Base-by-base conservation (phyloP, 2,113 vertebrate species). In the Megatriorchis doriae region DNA sequence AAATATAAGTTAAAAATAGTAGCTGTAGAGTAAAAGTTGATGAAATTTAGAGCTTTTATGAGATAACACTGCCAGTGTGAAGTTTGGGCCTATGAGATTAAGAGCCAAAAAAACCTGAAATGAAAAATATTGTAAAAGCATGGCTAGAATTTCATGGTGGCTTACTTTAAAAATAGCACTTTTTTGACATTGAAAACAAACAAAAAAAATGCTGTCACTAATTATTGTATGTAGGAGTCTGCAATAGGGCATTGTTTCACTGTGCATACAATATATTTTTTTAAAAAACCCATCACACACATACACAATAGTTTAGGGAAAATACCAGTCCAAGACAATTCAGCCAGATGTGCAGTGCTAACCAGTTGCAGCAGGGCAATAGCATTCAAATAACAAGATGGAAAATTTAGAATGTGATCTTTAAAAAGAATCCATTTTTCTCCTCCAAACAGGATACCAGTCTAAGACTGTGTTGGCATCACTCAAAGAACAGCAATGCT, bases 341-440 rank as follows among this genome's bases (percentile, higher is more conserved):
- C 93, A 96, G 89, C 95, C 96, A 98, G 97, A 98, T 98, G 97
- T 95, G 88, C 95, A 90, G 81, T 86, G 83, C 94, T 98, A 98
- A 97, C 95, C 94, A 97, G 93, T 96, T 97, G 94, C 94, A 97
- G 96, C 93, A 97, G 96, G 93, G 68, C 84, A 86, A 89, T 12
- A 93, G 48, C 86, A 83, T 91, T 91, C 92, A 95, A 89, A 85
- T 89, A 71, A 96, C 86, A 97, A 75, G 94, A 97, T 47, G 95
- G 92, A 95, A 97, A 97, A 96, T 94, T 89, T 75, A 97, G 94
- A 97, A 88, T 85, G 75, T 0, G 7, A 19, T 94, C 94, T 97
- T 96, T 96, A 94, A 92, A 97, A 95, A 97, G 88, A 96, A 93
- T 82, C 86, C 45, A 45, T 86, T 96, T 96, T 73, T 96, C 92